Evolutionary conservation across 2,888 invertebrate genomes (phyloP), one percentile per base, ranked within the genome.

Genomic region (Osedax fenrisi): DNA sequence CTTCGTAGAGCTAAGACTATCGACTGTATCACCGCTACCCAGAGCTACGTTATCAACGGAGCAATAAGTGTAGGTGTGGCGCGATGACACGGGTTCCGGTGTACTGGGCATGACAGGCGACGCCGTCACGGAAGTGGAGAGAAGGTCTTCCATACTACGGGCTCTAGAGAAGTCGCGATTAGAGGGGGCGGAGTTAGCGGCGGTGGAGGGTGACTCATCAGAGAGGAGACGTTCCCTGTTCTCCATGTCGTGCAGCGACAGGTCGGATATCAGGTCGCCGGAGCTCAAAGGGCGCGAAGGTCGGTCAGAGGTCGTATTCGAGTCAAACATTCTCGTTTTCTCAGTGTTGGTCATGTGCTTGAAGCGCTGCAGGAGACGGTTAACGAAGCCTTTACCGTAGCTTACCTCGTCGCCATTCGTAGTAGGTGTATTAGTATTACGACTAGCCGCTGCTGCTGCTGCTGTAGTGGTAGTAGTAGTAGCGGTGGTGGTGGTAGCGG

Each of bases 331-430:
- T 3, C 66, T 27, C 3, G 22, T 66, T 27, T 69, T 23, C 25
- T 73, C 73, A 22, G 59, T 69, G 23, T 21, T 23, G 2, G 74
- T 62, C 74, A 74, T 21, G 21, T 71, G 74, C 13, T 78, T 74
- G 75, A 80, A 83, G 77, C 80, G 81, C 72, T 80, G 78, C 68
- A 81, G 76, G 21, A 83, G 77, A 78, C 81, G 81, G 74, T 81
- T 79, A 21, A 83, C 83, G 79, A 83, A 82, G 3, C 83, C 83
- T 17, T 82, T 81, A 26, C 81, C 80, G 59, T 82, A 82, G 23
- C 77, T 79, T 72, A 82, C 81, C 69, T 81, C 82, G 27, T 72
- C 71, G 2, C 10, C 21, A 27, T 61, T 64, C 10, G 41, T 41
- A 5, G 17, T 17, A 5, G 41, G 41, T n/a, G n/a, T n/a, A n/a